Evolutionary conservation across 2,113 vertebrate genomes (phyloP), one percentile per base, ranked within the genome.

Genomic region (Pimephales promelas): DNA sequence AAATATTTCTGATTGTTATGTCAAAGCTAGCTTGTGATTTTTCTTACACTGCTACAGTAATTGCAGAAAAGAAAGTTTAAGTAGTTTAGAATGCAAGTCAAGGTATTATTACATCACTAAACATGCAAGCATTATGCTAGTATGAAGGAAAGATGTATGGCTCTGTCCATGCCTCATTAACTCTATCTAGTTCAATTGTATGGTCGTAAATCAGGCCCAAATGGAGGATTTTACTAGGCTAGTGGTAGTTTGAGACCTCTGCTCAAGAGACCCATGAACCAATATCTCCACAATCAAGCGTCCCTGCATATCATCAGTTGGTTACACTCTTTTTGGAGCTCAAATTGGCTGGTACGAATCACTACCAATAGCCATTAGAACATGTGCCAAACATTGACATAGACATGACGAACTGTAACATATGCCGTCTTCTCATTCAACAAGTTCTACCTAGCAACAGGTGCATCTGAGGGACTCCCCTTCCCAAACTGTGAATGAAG

Each of bases 321-420:
- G n/a, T 78, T 59, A 26, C 13, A 43, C 22, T 59, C 54, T 20
- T 34, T 43, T n/a, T 3, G 7, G 7, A 59, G 34, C 31, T 34
- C 31, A n/a, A 18, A 36, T 18, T 76, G 20, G 57, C 71, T 49
- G 45, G 45, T 16, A 74, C 1, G 7, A 49, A 9, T 75, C 47
- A 22, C 16, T 31, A 47, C 47, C 18, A 54, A 49, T 76, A 31
- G 22, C 76, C 56, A 78, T 16, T 59, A 43, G 34, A 80, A 13
- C 61, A 66, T 66, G 61, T 80, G 78, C 61, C 78, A 80, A 80
- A 66, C 78, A 80, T n/a, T 64, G 14, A 26, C 2, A 40, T 4
- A 64, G 8, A 79, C 40, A 5, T 7, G 11, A 64, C 22, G 77
- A 79, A 26, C 40, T 28, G n/a, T 16, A 64, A 79, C 36, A 18